Base-by-base conservation (phyloP, 1,140 invertebrate species). In the Drosophila varians region DNA sequence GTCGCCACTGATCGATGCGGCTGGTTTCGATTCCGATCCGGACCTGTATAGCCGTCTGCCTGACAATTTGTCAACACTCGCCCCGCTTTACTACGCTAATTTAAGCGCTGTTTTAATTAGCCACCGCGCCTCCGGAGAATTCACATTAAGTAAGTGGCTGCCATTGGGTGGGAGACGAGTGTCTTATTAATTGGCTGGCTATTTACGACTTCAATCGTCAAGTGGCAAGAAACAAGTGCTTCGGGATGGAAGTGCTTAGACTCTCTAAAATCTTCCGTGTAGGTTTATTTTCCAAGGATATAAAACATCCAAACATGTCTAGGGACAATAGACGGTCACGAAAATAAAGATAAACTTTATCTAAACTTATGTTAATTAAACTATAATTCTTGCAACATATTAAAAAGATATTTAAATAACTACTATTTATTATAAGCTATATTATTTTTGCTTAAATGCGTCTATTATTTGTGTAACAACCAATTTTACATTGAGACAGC, bases 61-160 rank as follows among this genome's bases (percentile, higher is more conserved):
- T 62, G 36, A 73, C 69, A 73, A 73, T 73, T 73, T 73, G 69
- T 73, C 70, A 73, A 55, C 25, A 43, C 68, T 72, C 69, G 68
- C 69, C 68, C 55, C 48, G 68, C 68, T 72, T 42, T 51, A 52
- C 68, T 42, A 28, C 11, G 69, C 70, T 73, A 73, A 73, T 73
- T 73, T 72, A 72, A 72, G 47, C 52, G 68, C 55, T 72, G 68
- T 36, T 52, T 72, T 72, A 72, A 72, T 72, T 72, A 72, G 69
- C 43, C 55, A 9, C 9, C 62, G 34, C 62, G 7, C 45, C 46
- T 51, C 16, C 16, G 11, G 21, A 4, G 16, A 19, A 19, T 25
- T 21, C 23, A 25, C 28, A 16, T 38, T 60, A 47, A 61, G 21
- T 31, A 31, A 31, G 28, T 58, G 53, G 9, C 36, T 31, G 42